Conservation (phyloP, 2,888 invertebrate genomes). For the Brachycybe producta region DNA sequence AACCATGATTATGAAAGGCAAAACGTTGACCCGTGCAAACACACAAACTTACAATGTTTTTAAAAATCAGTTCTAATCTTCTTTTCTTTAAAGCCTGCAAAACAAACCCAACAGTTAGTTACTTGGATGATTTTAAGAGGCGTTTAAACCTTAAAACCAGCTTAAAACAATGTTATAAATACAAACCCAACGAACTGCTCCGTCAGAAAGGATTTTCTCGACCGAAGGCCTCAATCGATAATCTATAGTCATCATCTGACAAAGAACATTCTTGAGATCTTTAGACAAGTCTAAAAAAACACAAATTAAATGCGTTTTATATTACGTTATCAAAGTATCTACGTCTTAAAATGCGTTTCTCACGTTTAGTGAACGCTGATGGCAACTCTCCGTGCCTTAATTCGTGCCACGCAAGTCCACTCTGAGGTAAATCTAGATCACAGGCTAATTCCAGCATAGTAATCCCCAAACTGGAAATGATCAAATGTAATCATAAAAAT, state of each 20-base stretch:
- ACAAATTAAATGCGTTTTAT: not conserved
- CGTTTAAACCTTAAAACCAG: no score
- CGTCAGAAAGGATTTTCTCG: slow-evolving; percentile 3
- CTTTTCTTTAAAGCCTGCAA: not conserved
- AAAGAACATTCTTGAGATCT: slow-evolving; percentile 42
- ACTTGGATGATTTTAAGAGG: no score
- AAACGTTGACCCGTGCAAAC: slow-evolving; percentile 1
- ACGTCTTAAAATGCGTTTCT: not conserved
- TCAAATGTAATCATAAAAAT: slow-evolving; percentile 13
- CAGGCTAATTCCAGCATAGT: slow-evolving; percentile 55
- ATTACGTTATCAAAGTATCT: not conserved
- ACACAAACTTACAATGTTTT: not conserved
- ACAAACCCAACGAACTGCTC: slow-evolving; percentile 1
- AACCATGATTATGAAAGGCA: not conserved
- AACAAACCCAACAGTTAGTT: no score
- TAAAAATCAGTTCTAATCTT: not conserved
- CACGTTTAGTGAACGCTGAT: slow-evolving; percentile 29
- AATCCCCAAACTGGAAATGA: slow-evolving; percentile 51
- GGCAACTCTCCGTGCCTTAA: slow-evolving; percentile 46
- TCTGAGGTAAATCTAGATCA: slow-evolving; percentile 53
- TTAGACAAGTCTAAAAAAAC: slow-evolving; percentile 32
- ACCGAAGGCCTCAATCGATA: slow-evolving; percentile 11
- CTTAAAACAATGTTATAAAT: not conserved
- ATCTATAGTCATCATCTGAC: slow-evolving; percentile 45
- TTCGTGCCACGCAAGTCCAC: slow-evolving; percentile 55